phyloP scores from a whole-genome alignment of 1,140 invertebrate species.

The Drosophila tani region DNA sequence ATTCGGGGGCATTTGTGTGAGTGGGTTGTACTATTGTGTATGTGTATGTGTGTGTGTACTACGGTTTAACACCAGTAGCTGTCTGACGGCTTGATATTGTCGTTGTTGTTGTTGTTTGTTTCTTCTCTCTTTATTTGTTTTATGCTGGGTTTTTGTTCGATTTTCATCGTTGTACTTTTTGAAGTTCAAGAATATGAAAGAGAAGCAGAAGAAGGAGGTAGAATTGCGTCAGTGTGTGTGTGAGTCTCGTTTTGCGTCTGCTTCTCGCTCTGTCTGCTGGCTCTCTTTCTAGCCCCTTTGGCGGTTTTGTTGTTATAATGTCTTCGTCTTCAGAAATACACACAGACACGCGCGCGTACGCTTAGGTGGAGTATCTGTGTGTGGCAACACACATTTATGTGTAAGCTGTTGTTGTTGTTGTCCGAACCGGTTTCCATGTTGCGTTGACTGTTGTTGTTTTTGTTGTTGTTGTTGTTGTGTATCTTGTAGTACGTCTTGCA shows the following conservation, averaged over 20 bases:
- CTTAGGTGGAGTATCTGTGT: constrained; percentile 38
- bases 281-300: constrained; percentile 27
- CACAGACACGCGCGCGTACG: constrained; percentile 20
- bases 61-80: constrained; percentile 80
- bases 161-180: constrained; percentile 62
- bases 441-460: constrained; percentile 64
- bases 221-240: constrained; percentile 4
- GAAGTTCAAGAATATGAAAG: constrained; percentile 80
- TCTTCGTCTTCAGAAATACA: constrained; percentile 58
- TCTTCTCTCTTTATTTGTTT: constrained; percentile 59
- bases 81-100: constrained; percentile 74
- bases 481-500: constrained; percentile 39
- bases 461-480: constrained; percentile 45
- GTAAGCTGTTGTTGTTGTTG: constrained; percentile 52
- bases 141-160: constrained; percentile 75
- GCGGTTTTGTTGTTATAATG: constrained; percentile 46
- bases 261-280: constrained; percentile 8
- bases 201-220: constrained; percentile 54
- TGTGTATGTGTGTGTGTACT: constrained; percentile 37
- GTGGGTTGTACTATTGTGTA: constrained; percentile 42
- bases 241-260: constrained; percentile 21
- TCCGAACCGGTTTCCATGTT: constrained; percentile 71
- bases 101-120: constrained; percentile 57
- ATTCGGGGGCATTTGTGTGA: constrained; percentile 27
- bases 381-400: constrained; percentile 35